Conservation (phyloP, 53 echinoderm and acorn worm genomes). For the Crossaster papposus region DNA sequence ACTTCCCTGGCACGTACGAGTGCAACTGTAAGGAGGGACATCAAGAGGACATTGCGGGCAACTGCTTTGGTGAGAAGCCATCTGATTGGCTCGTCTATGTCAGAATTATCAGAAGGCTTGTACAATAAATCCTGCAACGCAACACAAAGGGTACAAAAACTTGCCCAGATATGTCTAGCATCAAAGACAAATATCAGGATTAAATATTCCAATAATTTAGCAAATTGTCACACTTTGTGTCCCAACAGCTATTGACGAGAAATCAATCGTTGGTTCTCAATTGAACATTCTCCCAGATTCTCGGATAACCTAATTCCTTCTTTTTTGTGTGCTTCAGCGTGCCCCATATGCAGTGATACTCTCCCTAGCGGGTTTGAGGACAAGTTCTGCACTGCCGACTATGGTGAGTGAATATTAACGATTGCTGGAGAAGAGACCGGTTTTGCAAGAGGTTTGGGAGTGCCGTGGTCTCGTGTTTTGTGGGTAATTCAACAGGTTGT, state of each 20-base stretch:
- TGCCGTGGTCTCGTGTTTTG: too few species aligned
- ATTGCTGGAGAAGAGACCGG: background rate
- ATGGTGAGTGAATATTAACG: slow-evolving; percentile 60
- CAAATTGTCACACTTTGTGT: too few species aligned
- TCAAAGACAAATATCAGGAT: too few species aligned
- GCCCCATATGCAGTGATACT: slow-evolving; percentile 62
- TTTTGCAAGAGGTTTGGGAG: background rate
- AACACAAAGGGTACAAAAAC: too few species aligned
- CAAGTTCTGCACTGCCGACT: slow-evolving; percentile 68
- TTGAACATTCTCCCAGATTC: background rate
- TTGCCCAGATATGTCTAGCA: too few species aligned
- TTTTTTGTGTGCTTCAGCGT: slow-evolving; percentile 19
- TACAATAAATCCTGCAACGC: too few species aligned
- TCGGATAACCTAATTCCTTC: too few species aligned
- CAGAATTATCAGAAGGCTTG: too few species aligned
- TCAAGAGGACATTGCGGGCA: slow-evolving; percentile 58
- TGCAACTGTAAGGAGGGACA: slow-evolving; percentile 78
- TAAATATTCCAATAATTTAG: too few species aligned
- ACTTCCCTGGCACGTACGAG: slow-evolving; percentile 85
- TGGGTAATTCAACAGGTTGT: too few species aligned
- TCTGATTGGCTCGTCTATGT: background rate
- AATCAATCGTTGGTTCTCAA: background rate
- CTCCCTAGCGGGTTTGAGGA: slow-evolving; percentile 71
- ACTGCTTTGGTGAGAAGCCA: slow-evolving; percentile 61
- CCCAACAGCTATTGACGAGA: too few species aligned